Conservation (phyloP, 2,888 invertebrate genomes). For the Campoplex capitator region DNA sequence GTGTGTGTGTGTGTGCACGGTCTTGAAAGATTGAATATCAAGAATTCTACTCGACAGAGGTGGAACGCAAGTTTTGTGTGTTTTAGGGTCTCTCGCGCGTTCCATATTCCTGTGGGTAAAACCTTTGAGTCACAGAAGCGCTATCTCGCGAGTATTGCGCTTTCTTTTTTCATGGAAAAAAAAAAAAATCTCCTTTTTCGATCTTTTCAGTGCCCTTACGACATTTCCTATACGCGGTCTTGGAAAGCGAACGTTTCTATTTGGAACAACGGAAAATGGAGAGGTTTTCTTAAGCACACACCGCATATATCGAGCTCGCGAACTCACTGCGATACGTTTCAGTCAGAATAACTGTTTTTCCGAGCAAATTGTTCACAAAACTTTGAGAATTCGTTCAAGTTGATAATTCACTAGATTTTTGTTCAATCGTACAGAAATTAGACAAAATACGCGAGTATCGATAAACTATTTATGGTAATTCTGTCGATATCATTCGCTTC, state of each 20-base stretch:
- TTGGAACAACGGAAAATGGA: background rate
- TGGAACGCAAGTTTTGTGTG: conserved; percentile 13
- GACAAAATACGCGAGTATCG: background rate
- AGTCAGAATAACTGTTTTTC: background rate
- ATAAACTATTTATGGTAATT: too few relatives aligned
- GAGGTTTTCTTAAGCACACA: too few relatives aligned
- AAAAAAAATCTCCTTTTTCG: conserved; percentile 30
- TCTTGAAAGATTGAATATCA: background rate
- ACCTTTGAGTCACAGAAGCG: conserved; percentile 15
- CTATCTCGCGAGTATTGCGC: conserved; percentile 27
- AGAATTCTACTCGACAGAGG: conserved; percentile 6
- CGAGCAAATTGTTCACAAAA: background rate
- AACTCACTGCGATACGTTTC: background rate
- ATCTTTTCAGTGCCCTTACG: conserved; percentile 56
- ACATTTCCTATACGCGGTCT: conserved; percentile 36
- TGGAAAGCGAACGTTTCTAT: conserved; percentile 41
- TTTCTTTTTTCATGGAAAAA: background rate
- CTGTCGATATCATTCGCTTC: background rate
- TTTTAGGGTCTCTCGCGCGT: conserved; percentile 24
- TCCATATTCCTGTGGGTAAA: conserved; percentile 25
- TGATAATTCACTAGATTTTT: background rate
- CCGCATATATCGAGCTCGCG: background rate
- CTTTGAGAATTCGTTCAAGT: background rate
- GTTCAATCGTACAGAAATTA: background rate
- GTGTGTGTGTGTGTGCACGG: background rate